Evolutionary conservation across 2,888 invertebrate species (phyloP), one percentile per base, ranked within the genome.

Genomic region (Exocentrus adspersus): DNA sequence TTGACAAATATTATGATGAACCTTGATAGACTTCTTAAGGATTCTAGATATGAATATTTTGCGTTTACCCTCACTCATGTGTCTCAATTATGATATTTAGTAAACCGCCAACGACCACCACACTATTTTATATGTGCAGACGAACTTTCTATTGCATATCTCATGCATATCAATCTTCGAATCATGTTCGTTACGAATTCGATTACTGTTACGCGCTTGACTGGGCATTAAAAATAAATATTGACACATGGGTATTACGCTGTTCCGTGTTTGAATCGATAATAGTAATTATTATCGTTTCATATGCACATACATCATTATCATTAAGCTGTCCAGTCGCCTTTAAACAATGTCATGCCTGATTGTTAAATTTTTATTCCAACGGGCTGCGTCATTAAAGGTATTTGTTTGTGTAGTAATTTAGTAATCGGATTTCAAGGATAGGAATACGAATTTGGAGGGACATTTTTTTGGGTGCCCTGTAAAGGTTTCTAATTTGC

Each of bases 281-380:
- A 37, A n/a, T n/a, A n/a, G n/a, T n/a, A n/a, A n/a, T n/a, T n/a
- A 37, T 37, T 37, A 37, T 37, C 14, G 14, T 37, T 37, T 37
- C 37, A 37, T 37, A 37, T 37, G 37, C 37, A 37, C 37, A 37
- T 37, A 37, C 37, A 12, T 37, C 37, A 37, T 37, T 37, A 37
- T n/a, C 37, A 37, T 37, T 37, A 37, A n/a, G n/a, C 14, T 37
- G 37, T 37, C 14, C 12, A 37, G 37, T 12, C 12, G 12, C 5
- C 14, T 37, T 37, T 12, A 37, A n/a, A n/a, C n/a, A n/a, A n/a
- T n/a, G n/a, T n/a, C n/a, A 37, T 37, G n/a, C 5, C 3, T 37
- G 14, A n/a, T 37, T 37, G 37, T 32, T 10, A n/a, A 12, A n/a
- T 37, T 9, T 37, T 37, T 37, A 9, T 37, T 4, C 37, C 12